Evolutionary conservation across 2,888 invertebrate species (phyloP).

Genomic region (Sarcophaga carnaria): DNA sequence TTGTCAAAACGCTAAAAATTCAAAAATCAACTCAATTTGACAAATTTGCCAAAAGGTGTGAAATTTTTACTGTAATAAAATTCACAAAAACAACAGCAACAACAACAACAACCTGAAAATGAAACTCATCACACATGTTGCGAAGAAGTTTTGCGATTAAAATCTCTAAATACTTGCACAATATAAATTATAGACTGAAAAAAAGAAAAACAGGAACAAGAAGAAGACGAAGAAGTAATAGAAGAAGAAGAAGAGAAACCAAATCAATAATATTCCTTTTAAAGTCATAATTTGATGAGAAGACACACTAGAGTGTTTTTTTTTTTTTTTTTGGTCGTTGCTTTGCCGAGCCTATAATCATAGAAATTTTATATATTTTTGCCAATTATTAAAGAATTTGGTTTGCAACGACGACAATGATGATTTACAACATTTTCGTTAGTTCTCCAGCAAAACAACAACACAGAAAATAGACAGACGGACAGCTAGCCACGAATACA

Average conservation of each 20-base stretch:
- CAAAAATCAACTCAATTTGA: constrained; percentile 54
- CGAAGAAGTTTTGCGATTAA: not conserved
- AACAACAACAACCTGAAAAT: not conserved
- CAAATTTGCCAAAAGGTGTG: constrained; percentile 69
- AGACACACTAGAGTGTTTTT: constrained; percentile 25
- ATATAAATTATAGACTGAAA: constrained; percentile 6
- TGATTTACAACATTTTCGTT: constrained; percentile 68
- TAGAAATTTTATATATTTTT: constrained; percentile 57
- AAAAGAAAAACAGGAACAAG: not conserved
- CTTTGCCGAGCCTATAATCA: constrained; percentile 36
- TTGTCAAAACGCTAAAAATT: constrained; percentile 47
- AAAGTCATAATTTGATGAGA: constrained; percentile 7
- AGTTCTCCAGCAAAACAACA: not conserved
- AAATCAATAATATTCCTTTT: constrained; percentile 23
- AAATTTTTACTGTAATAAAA: constrained; percentile 59
- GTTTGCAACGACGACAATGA: constrained; percentile 30
- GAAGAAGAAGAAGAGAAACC: not conserved
- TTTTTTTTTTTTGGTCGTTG: not conserved
- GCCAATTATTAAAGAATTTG: constrained; percentile 69
- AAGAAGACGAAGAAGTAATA: not conserved
- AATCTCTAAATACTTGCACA: not conserved
- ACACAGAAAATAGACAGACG: not conserved
- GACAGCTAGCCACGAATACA: not conserved
- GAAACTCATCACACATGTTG: not conserved
- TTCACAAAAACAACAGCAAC: not conserved